A percentile compares a stretch with the other conserved stretches of the same genome.
Conservation (phyloP, 1,140 invertebrate genomes). For the Piezodorus guildinii region DNA sequence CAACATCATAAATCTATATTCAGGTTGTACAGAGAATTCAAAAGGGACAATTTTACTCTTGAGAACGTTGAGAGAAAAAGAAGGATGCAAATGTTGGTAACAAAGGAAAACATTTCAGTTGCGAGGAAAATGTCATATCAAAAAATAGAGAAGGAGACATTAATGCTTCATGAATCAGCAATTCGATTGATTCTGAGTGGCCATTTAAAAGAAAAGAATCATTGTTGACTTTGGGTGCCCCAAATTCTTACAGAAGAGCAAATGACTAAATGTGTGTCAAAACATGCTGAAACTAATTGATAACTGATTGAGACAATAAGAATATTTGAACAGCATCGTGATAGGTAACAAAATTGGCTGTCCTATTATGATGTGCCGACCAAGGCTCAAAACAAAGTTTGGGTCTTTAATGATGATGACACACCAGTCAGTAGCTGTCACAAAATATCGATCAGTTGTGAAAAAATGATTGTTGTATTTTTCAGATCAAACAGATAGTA, state of each 20-base stretch:
- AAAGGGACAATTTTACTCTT: too few relatives aligned
- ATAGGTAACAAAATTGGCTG: neutral
- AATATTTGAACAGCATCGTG: neutral
- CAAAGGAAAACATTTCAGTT: neutral
- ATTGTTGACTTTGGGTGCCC: constrained; percentile 1
- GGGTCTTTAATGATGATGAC: neutral
- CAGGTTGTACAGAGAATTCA: neutral
- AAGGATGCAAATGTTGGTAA: neutral
- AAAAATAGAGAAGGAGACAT: neutral
- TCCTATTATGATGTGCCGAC: constrained; percentile 8
- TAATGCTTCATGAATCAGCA: neutral
- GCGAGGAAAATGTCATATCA: neutral
- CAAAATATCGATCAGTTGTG: neutral
- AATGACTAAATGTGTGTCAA: neutral
- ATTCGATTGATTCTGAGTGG: constrained; percentile 4
- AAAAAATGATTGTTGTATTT: constrained; percentile 8
- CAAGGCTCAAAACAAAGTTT: too few relatives aligned
- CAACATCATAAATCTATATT: neutral
- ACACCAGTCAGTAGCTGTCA: too few relatives aligned
- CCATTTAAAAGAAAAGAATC: constrained; percentile 6
- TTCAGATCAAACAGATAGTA: neutral
- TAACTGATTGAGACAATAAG: neutral
- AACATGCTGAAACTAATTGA: constrained; percentile 4
- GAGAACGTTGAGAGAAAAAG: too few relatives aligned
- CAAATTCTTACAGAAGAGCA: neutral